Percentiles rank a stretch among this genome's conserved stretches.
These are phyloP conservation scores for Cercopithecus mona DNA, from an alignment of 2,113 vertebrate species.

Conservation along the genomic window DNA sequence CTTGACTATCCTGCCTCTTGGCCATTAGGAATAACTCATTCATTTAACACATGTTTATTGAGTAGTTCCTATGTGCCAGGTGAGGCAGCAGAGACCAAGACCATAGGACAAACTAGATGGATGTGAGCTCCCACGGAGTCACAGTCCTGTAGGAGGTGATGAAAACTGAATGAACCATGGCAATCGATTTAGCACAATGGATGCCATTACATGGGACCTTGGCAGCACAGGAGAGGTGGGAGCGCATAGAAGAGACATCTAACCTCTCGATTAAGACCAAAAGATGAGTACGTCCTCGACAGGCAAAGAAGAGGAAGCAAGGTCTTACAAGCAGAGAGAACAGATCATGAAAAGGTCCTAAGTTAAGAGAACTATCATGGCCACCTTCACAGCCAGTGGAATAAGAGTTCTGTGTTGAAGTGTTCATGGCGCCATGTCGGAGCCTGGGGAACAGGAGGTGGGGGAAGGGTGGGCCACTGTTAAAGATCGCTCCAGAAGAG, in stretches of 20 bases:
- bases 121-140: neutral
- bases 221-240: neutral
- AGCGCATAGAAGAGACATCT: neutral
- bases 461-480: neutral
- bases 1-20: neutral
- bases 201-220: neutral
- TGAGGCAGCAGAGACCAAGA: neutral
- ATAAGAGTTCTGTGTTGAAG: neutral
- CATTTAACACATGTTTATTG: neutral
- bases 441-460: neutral
- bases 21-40: neutral
- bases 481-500: neutral
- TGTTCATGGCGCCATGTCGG: accelerated
- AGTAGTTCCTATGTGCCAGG: neutral
- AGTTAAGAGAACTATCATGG: neutral
- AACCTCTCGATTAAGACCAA: neutral
- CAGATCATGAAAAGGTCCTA: neutral
- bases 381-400: neutral
- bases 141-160: accelerated
- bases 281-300: neutral
- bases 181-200: too few relatives aligned
- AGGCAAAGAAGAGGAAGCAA: neutral
- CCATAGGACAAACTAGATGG: neutral
- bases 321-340: neutral
- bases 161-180: neutral